Conservation (phyloP, 1,140 invertebrate species). For the Trichonephila clavata region DNA sequence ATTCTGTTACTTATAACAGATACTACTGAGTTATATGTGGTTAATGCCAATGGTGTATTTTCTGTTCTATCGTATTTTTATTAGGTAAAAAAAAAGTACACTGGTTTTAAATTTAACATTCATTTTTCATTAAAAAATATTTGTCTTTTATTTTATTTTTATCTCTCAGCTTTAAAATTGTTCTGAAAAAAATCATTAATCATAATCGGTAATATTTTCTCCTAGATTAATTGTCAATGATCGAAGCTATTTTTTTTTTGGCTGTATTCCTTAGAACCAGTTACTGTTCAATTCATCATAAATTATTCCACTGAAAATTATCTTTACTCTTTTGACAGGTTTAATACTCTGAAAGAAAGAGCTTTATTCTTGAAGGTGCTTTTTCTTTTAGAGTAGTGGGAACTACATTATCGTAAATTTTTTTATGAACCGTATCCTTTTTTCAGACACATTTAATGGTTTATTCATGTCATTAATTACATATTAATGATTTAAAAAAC, state of each 20-base stretch:
- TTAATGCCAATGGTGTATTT: too few species aligned
- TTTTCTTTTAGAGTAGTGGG: not conserved
- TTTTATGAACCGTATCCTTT: not conserved
- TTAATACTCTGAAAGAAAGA: not conserved
- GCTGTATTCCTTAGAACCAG: not conserved
- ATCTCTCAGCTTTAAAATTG: not conserved
- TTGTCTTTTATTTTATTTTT: too few species aligned
- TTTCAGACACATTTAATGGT: not conserved
- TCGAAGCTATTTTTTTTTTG: not conserved
- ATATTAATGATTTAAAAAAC: not conserved
- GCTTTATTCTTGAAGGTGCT: not conserved
- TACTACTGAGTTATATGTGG: too few species aligned
- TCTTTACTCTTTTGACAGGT: not conserved
- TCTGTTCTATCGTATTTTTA: too few species aligned
- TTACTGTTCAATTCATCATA: not conserved
- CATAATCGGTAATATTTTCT: not conserved
- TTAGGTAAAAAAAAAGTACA: too few species aligned
- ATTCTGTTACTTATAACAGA: too few species aligned
- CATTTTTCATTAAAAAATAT: too few species aligned
- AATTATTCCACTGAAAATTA: not conserved
- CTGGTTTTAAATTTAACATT: too few species aligned
- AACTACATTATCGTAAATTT: conserved; percentile 6
- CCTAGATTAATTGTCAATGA: not conserved
- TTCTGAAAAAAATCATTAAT: not conserved
- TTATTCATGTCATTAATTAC: not conserved